phyloP scores from a whole-genome alignment of 2,888 invertebrate genomes.

The Axea sp. region DNA sequence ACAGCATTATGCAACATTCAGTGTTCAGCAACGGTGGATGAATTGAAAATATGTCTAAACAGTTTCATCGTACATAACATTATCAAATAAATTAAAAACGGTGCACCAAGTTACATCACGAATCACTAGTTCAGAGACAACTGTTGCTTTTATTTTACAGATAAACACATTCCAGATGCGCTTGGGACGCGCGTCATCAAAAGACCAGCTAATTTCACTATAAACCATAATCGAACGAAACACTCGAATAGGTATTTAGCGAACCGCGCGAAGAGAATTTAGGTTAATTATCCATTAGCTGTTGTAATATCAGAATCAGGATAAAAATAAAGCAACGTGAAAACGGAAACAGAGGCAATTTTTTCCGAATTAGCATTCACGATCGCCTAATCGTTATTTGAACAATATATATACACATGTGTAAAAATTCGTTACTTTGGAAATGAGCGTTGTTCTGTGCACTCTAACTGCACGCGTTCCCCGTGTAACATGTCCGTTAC shows the following conservation, averaged over 20 bases:
- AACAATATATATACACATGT: too few relatives aligned
- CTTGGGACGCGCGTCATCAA: slow-evolving; percentile 6
- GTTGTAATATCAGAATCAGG: background rate
- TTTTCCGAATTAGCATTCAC: too few relatives aligned
- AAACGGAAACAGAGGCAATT: background rate
- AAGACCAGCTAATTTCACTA: slow-evolving; percentile 13
- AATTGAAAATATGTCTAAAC: too few relatives aligned
- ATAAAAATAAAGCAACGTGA: background rate
- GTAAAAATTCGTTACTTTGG: too few relatives aligned
- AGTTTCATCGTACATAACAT: too few relatives aligned
- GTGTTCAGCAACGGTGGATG: too few relatives aligned
- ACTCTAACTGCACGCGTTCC: too few relatives aligned
- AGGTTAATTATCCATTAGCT: slow-evolving; percentile 29
- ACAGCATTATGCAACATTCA: too few relatives aligned
- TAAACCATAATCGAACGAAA: slow-evolving; percentile 29
- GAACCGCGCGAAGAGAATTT: slow-evolving; percentile 27
- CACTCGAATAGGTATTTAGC: slow-evolving; percentile 2
- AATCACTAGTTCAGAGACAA: slow-evolving; percentile 20
- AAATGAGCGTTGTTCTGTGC: too few relatives aligned
- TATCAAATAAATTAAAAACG: background rate
- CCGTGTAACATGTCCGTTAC: too few relatives aligned
- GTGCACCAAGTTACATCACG: background rate
- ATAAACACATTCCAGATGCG: slow-evolving; percentile 6
- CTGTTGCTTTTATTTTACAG: slow-evolving; percentile 45
- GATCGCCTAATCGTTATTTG: too few relatives aligned